These are phyloP conservation scores for Orcinus orca DNA, from an alignment of 2,113 vertebrate genomes.

Conservation along the genomic window DNA sequence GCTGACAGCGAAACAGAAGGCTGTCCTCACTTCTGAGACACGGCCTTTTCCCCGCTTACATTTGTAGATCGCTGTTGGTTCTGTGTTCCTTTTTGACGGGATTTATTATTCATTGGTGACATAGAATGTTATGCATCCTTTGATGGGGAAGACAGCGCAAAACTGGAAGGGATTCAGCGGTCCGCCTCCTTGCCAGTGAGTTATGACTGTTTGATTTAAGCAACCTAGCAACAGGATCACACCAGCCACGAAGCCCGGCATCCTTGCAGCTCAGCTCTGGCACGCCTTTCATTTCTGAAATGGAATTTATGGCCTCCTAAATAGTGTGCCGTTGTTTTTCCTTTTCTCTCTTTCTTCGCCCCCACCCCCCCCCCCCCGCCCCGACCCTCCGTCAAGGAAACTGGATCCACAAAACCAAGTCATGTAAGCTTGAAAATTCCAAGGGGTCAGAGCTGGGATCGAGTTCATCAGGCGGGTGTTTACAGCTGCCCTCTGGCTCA, in stretches of 20 bases:
- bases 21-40: background rate
- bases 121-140: constrained; percentile 55
- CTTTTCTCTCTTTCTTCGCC: constrained; percentile 10
- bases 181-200: constrained; percentile 66
- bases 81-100: constrained; percentile 51
- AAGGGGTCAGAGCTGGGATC: constrained; percentile 53
- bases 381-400: constrained; percentile 61
- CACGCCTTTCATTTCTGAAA: constrained; percentile 70
- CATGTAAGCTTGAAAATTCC: constrained; percentile 76
- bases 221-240: constrained; percentile 62
- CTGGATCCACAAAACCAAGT: constrained; percentile 77
- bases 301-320: constrained; percentile 81
- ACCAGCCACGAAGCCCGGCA: background rate
- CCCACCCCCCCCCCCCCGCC: too few species aligned
- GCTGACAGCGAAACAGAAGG: background rate
- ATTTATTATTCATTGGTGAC: constrained; percentile 61
- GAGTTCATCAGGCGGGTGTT: constrained; percentile 65
- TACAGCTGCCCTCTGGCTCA: constrained; percentile 81
- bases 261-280: constrained; percentile 65
- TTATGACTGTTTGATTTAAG: constrained; percentile 76
- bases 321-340: constrained; percentile 58
- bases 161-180: constrained; percentile 55
- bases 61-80: accelerated
- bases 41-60: background rate
- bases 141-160: constrained; percentile 70